Base-by-base conservation (phyloP, 2,888 invertebrate species). In the Drosophila picticornis region DNA sequence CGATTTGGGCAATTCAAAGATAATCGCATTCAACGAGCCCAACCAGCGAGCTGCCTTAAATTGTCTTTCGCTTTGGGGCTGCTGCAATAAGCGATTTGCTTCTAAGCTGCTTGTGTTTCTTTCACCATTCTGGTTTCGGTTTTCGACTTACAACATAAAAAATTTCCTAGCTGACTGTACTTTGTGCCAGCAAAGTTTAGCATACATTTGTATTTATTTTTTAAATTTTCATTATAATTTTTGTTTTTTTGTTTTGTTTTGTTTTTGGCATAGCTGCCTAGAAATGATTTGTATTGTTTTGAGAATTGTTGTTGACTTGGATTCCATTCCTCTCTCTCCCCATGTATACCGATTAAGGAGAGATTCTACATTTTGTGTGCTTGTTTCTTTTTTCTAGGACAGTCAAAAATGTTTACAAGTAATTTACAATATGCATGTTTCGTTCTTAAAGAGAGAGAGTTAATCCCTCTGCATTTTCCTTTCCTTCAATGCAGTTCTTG, bases 331-430 rank as follows among this genome's bases (percentile, higher is more conserved):
- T 56, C 34, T 34, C 43, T 51, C 36, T 56, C 31, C 32, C 13
- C 40, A 32, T 16, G 10, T 22, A 25, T 40, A 70, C 52, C 61
- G n/a, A 56, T 63, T 57, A 51, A 62, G 46, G 59, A 62, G 73
- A 77, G 73, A 29, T 55, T 46, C 72, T 77, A 77, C 61, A 65
- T 52, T 60, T 31, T 61, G 32, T 62, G 46, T 70, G 29, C 46
- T 19, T 61, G 4, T 40, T 53, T 57, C 22, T 51, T 59, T 31
- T 29, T 75, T 63, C 69, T 71, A 70, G 60, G 78, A 83, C 80
- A 83, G 86, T 80, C 83, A 56, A 75, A 80, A 77, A 60, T 80
- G 72, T 80, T 78, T 80, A 78, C 72, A 78, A 80, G 60, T 78
- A 80, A 78, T 80, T 80, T 78, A 78, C 80, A 78, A 76, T 81